A percentile compares a stretch with the other conserved stretches of the same genome.
Conservation (phyloP, 2,888 invertebrate genomes). For the Augochlorella aurata region DNA sequence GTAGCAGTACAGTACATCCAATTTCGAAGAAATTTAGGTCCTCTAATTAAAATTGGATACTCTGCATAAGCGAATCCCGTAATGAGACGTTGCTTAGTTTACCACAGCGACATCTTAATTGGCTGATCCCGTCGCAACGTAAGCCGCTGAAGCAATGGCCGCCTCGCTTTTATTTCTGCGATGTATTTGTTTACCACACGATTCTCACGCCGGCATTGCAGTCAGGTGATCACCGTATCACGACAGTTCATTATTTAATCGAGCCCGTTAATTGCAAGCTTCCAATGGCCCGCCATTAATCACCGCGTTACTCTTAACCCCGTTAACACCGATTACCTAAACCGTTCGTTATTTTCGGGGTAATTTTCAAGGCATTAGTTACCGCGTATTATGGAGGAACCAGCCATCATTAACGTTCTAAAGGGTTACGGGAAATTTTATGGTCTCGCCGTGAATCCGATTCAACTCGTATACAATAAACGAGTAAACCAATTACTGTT, state of each 20-base stretch:
- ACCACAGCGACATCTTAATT: not conserved
- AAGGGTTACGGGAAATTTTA: constrained; percentile 27
- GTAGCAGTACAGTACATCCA: not conserved
- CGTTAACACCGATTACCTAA: constrained; percentile 35
- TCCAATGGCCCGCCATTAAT: constrained; percentile 32
- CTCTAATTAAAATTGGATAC: constrained; percentile 11
- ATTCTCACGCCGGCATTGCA: no score
- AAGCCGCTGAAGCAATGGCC: not conserved
- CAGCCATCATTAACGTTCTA: constrained; percentile 20
- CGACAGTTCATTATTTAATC: constrained; percentile 33
- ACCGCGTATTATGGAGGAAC: constrained; percentile 4
- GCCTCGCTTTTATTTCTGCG: not conserved
- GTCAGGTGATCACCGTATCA: not conserved
- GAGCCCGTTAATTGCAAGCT: constrained; percentile 38
- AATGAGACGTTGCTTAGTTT: constrained; percentile 11
- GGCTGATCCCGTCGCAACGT: not conserved
- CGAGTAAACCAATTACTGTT: not conserved
- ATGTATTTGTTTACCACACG: not conserved
- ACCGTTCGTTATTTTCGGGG: constrained; percentile 42
- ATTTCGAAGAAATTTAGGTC: constrained; percentile 13
- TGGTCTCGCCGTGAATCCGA: not conserved
- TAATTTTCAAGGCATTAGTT: constrained; percentile 29
- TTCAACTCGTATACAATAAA: not conserved
- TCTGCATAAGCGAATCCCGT: not conserved
- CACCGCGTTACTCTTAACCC: constrained; percentile 40